Base-by-base conservation (phyloP, 2,113 vertebrate species). In the Sturnira hondurensis region DNA sequence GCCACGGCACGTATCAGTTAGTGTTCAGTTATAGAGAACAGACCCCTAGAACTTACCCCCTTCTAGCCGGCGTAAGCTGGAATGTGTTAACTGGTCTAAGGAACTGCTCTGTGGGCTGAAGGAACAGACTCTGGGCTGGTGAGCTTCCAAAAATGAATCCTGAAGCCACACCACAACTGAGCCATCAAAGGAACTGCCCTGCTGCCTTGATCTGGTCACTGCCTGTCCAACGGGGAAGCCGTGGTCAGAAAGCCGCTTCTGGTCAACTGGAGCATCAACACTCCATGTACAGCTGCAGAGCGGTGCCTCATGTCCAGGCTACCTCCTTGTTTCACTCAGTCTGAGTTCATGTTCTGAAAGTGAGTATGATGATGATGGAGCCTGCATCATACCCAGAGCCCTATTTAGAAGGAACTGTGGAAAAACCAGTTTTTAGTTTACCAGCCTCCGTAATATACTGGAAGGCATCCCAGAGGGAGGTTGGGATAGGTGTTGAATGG, bases 131-230 rank as follows among this genome's bases (percentile, higher is more conserved):
- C 36, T 47, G 68, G 31, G 26, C 20, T 91, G 68, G 50, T 70
- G 36, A 94, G 20, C 22, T 86, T 95, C 76, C 86, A 91, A 70
- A 80, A 93, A 68, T 17, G 45, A 58, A 63, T 86, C 80, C 56
- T 26, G 28, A 89, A 86, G 56, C 33, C 38, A 31, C 43, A 45
- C 4, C 84, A 86, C 8, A 61, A 81, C 31, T 68, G 50, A 94
- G 9, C 15, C 50, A 80, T 85, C 76, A 28, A 38, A 67, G 74
- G 52, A 90, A 61, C 1, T 67, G n/a, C 58, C 73, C 36, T 52
- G n/a, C 13, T 82, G 67, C 78, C 45, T 92, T 82, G 17, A 54
- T 84, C 54, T 89, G 47, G 38, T 58, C 2, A 7, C 28, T 31
- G 50, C 31, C 17, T 65, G 43, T 82, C 52, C 36, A 67, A 52